Evolutionary conservation across 1,140 invertebrate genomes (phyloP), one percentile per base, ranked within the genome.

Genomic region (Zaprionus capensis): DNA sequence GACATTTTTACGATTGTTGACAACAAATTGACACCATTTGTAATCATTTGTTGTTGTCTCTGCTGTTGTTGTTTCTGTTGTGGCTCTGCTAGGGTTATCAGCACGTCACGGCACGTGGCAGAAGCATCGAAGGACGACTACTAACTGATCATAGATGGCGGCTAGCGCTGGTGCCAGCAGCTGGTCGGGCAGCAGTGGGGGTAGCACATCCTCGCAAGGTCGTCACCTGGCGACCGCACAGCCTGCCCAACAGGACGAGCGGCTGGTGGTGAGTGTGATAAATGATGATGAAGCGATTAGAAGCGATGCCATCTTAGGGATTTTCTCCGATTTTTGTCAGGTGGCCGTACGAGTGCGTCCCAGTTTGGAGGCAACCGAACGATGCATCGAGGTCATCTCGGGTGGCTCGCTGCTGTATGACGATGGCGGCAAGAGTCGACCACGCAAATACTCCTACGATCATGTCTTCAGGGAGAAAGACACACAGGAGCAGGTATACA

Each of bases 391-490:
- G 68, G 91, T 93, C 11, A 76, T 93, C n/a, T 92, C 92, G 5
- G 68, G 77, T 5, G 82, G 82, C 26, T 91, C 92, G 4, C 74
- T 93, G 6, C 74, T 92, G 0, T 93, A 91, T 51, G 92, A 93
- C 49, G 93, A 94, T 76, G 94, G 84, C 90, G 86, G 91, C 57
- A 92, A 92, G 66, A 92, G 87, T 58, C 91, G 93, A 4, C 95
- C 96, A 57, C 95, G 96, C 71, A 96, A 97, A 86, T 99, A 97
- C 93, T 95, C 96, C 1, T 99, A 98, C 92, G 98, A 99, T 91
- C 94, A 96, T 62, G 97, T 97, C 38, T 98, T 99, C 91, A 95
- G 94, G 2, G 96, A 97, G 91, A 94, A 96, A 71, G 95, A 96
- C 5, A 95, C 95, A 4, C 96, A 97, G 76, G 96, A 97, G 86